Conservation (phyloP, 2,797 vertebrate species). For the Pempheris klunzingeri region DNA sequence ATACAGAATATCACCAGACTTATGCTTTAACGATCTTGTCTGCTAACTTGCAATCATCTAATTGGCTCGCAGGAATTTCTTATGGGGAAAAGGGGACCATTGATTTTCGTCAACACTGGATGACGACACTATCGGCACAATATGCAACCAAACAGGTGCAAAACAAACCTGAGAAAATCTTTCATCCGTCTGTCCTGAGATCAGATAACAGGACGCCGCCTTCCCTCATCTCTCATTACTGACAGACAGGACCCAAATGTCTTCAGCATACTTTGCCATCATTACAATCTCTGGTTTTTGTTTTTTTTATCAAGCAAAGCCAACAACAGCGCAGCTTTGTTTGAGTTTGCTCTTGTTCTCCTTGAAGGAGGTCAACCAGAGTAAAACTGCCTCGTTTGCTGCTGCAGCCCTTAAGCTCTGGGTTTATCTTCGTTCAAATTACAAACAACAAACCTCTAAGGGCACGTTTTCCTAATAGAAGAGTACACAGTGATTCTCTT, state of each 20-base stretch:
- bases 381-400: constrained; percentile 32
- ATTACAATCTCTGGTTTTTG: constrained; percentile 4
- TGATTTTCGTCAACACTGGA: not conserved
- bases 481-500: constrained; percentile 37
- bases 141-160: constrained; percentile 35
- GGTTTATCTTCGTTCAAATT: constrained; percentile 61
- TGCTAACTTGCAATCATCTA: not conserved
- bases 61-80: constrained; percentile 6
- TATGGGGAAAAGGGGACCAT: not conserved
- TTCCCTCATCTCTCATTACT: constrained; percentile 18
- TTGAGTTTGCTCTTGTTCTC: constrained; percentile 49
- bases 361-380: constrained; percentile 48
- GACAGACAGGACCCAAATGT: constrained; percentile 17
- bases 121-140: constrained; percentile 15
- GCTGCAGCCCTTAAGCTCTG: constrained; percentile 29
- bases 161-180: constrained; percentile 34
- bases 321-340: constrained; percentile 36
- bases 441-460: constrained; percentile 49
- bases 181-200: constrained; percentile 34
- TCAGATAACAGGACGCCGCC: constrained; percentile 30
- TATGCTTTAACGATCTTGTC: not conserved
- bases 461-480: constrained; percentile 53
- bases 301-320: constrained; percentile 26
- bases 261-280: constrained; percentile 30
- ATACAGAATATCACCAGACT: not conserved